Evolutionary conservation across 2,113 vertebrate genomes (phyloP).

Genomic region (Hiodon alosoides): DNA sequence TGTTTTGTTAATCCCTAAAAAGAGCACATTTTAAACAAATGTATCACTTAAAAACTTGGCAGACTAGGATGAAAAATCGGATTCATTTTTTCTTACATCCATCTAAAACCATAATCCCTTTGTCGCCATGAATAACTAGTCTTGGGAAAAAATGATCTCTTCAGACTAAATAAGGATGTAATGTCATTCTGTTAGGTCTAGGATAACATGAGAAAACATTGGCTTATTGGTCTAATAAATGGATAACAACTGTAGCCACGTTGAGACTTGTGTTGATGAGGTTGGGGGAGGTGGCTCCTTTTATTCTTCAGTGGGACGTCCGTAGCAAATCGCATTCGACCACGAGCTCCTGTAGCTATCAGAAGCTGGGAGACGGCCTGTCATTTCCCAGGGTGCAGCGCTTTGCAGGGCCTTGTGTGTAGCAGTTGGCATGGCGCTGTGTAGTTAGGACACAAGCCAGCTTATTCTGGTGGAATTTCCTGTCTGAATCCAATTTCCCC

Average conservation of each 20-base stretch:
- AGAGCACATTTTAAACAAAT: constrained; percentile 50
- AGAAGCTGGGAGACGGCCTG: constrained; percentile 29
- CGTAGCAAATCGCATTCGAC: constrained; percentile 30
- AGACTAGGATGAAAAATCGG: constrained; percentile 48
- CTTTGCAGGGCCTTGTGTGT: constrained; percentile 47
- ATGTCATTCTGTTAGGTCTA: constrained; percentile 26
- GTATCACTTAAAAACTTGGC: constrained; percentile 49
- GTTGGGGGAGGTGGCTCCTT: constrained; percentile 5
- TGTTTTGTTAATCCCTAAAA: constrained; percentile 44
- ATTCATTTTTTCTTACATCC: constrained; percentile 49
- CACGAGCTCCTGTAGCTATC: constrained; percentile 29
- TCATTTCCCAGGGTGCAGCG: constrained; percentile 42
- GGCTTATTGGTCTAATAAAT: constrained; percentile 9
- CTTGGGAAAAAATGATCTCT: constrained; percentile 49
- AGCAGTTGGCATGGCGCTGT: constrained; percentile 70
- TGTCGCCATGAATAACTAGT: constrained; percentile 56
- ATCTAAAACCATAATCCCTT: constrained; percentile 58
- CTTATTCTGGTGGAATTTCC: constrained; percentile 86
- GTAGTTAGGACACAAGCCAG: constrained; percentile 78
- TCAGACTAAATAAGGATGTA: constrained; percentile 50
- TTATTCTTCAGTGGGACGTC: constrained; percentile 22
- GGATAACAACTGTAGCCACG: constrained; percentile 8
- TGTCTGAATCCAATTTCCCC: constrained; percentile 74
- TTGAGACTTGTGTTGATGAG: constrained; percentile 17
- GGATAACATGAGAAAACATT: constrained; percentile 16